Conservation (phyloP, 2,888 invertebrate species). For the Plusia festucae region DNA sequence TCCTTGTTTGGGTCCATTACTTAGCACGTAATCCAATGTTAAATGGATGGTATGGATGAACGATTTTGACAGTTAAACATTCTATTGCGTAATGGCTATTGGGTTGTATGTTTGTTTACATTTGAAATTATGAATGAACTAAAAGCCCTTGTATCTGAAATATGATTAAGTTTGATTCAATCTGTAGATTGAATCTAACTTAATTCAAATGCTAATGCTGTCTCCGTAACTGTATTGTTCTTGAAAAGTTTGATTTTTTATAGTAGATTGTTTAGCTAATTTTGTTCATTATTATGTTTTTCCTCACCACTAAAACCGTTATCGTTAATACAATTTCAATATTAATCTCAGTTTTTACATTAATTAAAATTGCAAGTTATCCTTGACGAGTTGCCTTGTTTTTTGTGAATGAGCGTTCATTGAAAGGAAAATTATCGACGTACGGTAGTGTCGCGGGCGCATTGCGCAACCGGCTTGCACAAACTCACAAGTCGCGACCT, state of each 20-base stretch:
- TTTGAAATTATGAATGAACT: background rate
- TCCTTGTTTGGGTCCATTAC: conserved; percentile 17
- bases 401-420: conserved; percentile 64
- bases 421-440: conserved; percentile 65
- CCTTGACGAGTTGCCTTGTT: conserved; percentile 44
- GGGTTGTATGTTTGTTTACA: background rate
- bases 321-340: conserved; percentile 15
- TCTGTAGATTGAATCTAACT: too few species aligned
- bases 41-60: conserved; percentile 13
- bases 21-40: conserved; percentile 25
- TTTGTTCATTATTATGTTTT: background rate
- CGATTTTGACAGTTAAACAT: conserved; percentile 11
- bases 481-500: conserved; percentile 55
- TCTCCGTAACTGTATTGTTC: background rate
- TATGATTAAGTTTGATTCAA: too few species aligned
- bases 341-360: conserved; percentile 27
- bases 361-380: conserved; percentile 41
- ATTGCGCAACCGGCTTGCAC: conserved; percentile 63
- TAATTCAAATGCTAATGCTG: background rate
- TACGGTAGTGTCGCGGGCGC: conserved; percentile 59
- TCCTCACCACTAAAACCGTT: conserved; percentile 21
- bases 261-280: background rate
- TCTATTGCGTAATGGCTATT: background rate
- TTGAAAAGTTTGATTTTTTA: background rate
- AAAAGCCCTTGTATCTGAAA: too few species aligned